Base-by-base conservation (phyloP, 2,888 invertebrate genomes). In the Tetragonisca angustula region DNA sequence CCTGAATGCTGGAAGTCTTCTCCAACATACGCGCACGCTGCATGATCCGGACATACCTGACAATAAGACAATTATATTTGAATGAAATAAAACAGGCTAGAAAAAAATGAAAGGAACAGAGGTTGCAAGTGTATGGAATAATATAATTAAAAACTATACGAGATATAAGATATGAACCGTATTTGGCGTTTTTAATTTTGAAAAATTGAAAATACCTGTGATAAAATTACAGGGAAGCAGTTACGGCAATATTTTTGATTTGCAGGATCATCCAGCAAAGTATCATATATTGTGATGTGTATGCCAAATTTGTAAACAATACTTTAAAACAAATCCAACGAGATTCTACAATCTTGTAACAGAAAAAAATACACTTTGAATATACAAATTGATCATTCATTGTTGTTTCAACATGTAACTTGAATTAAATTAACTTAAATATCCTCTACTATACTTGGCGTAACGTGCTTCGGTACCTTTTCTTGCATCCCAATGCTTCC, bases 21-120 rank as follows among this genome's bases (percentile, higher is more conserved):
- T 96, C 98, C 98, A 98, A 94, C 98, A 98, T 13, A 98, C 98
- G 70, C 97, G 96, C 87, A 98, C 97, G 64, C 98, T 98, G 95
- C 98, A 98, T 4, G 98, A 98, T 0, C 98, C 98, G 0, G 98
- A 98, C 95, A 98, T 98, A 43, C 94, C 94, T 85, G 64, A 27
- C 21, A 54, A 21, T 9, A 50, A 19, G 50, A 76, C 32, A 61
- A 61, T 61, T 43, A 4, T 11, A n/a, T 43, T 59, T 71, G 4
- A 36, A 32, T 24, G 9, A 15, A 36, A 4, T 43, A 43, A 43
- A 36, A 56, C 17, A 52, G 9, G 21, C 32, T 32, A 21, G 32
- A 21, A 13, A 21, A 62, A 21, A 68, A 65, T n/a, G 50, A 36
- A 36, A 36, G 6, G 2, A 61, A 19, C 6, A 36, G 27, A 27